Conservation (phyloP, 30 jellyfish, hydroid and myxozoan genomes). For the Morbakka virulenta region DNA sequence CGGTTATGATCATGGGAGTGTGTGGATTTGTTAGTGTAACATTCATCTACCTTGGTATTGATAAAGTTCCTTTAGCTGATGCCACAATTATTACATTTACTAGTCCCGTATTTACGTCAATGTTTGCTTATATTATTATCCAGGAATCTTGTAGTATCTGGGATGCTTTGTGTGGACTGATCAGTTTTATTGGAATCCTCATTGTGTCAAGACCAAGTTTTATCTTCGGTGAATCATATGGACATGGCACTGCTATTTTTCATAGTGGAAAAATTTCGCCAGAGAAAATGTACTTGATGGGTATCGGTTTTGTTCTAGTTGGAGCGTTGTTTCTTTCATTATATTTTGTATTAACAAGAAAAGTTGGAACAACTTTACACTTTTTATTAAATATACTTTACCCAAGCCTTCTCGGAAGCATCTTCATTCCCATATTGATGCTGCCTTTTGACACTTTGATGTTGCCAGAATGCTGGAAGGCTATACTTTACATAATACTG, state of each 20-base stretch:
- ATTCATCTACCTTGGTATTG: conserved; percentile 62
- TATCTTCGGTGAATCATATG: conserved; percentile 54
- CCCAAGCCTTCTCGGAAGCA: conserved; percentile 70
- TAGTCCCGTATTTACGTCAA: conserved; percentile 71
- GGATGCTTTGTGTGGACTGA: conserved; percentile 59
- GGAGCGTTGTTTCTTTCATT: conserved; percentile 74
- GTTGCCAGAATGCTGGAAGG: conserved; percentile 49
- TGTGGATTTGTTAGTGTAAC: conserved; percentile 64
- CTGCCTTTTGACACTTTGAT: conserved; percentile 19
- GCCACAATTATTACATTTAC: conserved; percentile 70
- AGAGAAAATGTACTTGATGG: conserved; percentile 41
- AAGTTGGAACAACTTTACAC: conserved; percentile 32
- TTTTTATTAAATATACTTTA: conserved; percentile 38
- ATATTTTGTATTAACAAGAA: conserved; percentile 67
- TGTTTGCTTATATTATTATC: conserved; percentile 50
- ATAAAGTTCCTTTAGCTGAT: conserved; percentile 71
- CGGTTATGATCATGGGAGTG: conserved; percentile 49
- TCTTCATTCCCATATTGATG: conserved; percentile 49
- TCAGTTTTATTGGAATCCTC: conserved; percentile 64
- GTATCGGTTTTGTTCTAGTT: conserved; percentile 50
- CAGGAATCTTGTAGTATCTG: conserved; percentile 48
- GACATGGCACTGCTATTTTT: conserved; percentile 10
- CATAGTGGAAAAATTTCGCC: conserved; percentile 9
- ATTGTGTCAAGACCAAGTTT: conserved; percentile 67
- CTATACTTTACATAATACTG: conserved; percentile 14